Evolutionary conservation across 2,113 vertebrate species (phyloP).

Genomic region (Dicrurus megarhynchus): DNA sequence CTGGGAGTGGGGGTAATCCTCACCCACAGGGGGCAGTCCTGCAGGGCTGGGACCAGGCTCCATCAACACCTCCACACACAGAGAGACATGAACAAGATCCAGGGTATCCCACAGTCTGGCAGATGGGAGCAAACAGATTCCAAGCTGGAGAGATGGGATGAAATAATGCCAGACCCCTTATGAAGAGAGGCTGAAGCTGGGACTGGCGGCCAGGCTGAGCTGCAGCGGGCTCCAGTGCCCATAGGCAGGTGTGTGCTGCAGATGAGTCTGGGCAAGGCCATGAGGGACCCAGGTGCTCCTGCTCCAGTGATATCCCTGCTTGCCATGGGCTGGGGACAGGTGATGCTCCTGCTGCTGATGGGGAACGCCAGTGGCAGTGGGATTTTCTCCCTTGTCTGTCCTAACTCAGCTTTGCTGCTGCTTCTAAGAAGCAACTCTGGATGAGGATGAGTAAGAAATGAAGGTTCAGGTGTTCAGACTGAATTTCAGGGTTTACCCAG

Average conservation of each 20-base stretch:
- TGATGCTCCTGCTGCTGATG: not conserved
- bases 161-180: fast-evolving
- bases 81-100: fast-evolving
- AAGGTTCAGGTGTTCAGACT: not conserved
- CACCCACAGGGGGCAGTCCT: fast-evolving
- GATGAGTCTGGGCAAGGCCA: not conserved
- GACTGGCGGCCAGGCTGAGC: fast-evolving
- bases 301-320: not conserved
- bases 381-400: not conserved
- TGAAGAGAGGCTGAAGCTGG: not conserved
- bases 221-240: not conserved
- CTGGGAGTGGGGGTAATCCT: not conserved
- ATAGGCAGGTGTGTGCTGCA: not conserved
- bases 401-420: not conserved
- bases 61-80: fast-evolving
- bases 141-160: fast-evolving
- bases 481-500: not conserved
- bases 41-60: too few species aligned
- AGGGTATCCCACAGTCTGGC: not conserved
- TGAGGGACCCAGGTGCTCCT: not conserved
- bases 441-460: not conserved
- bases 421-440: not conserved
- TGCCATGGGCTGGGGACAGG: not conserved
- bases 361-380: not conserved
- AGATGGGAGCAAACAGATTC: not conserved